Base-by-base conservation (phyloP, 2,113 vertebrate species). In the Siniperca chuatsi region DNA sequence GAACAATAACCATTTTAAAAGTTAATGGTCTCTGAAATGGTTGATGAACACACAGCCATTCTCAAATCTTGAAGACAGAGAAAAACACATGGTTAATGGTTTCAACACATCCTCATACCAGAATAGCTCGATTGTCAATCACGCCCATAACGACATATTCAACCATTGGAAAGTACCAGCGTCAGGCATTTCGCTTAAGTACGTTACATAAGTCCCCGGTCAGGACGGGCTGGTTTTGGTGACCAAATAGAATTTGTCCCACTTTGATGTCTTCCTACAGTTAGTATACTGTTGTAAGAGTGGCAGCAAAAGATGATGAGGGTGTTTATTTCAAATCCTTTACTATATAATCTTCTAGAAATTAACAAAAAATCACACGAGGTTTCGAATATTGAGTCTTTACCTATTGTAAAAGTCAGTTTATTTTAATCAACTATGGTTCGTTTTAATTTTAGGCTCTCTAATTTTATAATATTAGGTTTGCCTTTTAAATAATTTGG, bases 21-120 rank as follows among this genome's bases (percentile, higher is more conserved):
- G 79, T 40, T 82, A 85, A 86, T 86, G 78, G 65, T 18, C 67
- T 88, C 65, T 79, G 54, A 90, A 92, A 87, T 65, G 71, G 85
- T 77, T 62, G 52, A 58, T 87, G 86, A 86, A 87, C 77, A 83
- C 33, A 20, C 25, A 52, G n/a, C 16, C 50, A 52, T 78, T 75
- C 72, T 85, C 65, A 73, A 77, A 79, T 69, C 58, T 62, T 15
- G 13, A 55, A 40, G 68, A 78, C 64, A 67, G 57, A 46, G 44
- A 55, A 44, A n/a, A 75, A 60, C 20, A 52, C 10, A 54, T 35
- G 0, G 25, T 67, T 66, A 54, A 75, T 79, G 42, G 20, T 29
- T 29, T 29, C 29, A 2, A 29, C 29, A 29, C 29, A 29, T 29
- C 29, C 29, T 29, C 29, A 29, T 29, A 29, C 29, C 29, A 29